Base-by-base conservation (phyloP, 2,888 invertebrate species). In the Macrophya alboannulata region DNA sequence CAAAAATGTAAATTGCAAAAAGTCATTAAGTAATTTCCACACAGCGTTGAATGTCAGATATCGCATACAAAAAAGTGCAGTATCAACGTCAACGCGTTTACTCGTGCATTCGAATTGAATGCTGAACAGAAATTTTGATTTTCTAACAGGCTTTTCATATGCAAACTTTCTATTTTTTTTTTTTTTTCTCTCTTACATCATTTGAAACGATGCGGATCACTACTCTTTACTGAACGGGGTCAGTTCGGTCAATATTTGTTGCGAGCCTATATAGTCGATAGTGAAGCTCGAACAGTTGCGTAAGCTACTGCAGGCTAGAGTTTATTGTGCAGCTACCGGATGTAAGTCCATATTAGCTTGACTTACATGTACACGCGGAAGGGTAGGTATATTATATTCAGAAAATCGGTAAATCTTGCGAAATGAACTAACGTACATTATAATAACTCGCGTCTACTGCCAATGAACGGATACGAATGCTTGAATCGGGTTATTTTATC, bases 231-330 rank as follows among this genome's bases (percentile, higher is more conserved):
- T 31, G 37, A n/a, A 71, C 9, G 71, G 40, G 71, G 71, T 17
- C n/a, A 71, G 17, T 71, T 71, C 17, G 40, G 71, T 71, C 31
- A 71, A 71, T 71, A 71, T 40, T 71, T 71, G 68, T 68, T 25
- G 15, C 12, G 68, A 31, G 40, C 9, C 25, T 21, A n/a, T n/a
- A n/a, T n/a, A 25, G 62, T 62, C 25, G 62, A n/a, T 40, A 40
- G 71, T 17, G 40, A 71, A 71, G 71, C 71, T 71, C 37, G 40
- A 71, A 71, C 17, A 31, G 40, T 71, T 71, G 31, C 71, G 10
- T 71, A 40, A n/a, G 71, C 62, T 48, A 48, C 48, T 62, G 31
- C 31, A 31, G 48, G 48, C 48, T 48, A 48, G 12, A 48, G 48
- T 12, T 48, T 48, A 48, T 12, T 9, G 10, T 12, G 48, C 48